Evolutionary conservation across 1,140 invertebrate species (phyloP).

Genomic region (Brachionus asplanchnoidis): DNA sequence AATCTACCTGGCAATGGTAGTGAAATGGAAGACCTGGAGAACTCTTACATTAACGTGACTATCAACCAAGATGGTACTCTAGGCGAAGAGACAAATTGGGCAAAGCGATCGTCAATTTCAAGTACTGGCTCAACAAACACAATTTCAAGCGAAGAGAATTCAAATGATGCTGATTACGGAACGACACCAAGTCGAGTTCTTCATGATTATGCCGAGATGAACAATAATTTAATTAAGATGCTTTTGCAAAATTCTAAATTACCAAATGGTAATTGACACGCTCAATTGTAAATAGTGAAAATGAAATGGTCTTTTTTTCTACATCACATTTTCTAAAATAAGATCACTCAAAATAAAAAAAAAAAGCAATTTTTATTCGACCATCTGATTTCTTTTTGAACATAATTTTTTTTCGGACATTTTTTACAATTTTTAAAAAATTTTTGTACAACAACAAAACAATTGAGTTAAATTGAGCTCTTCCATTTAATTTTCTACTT

Average conservation of each 20-base stretch:
- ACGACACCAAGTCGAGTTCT: not conserved
- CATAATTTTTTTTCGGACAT: not conserved
- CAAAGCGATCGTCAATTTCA: conserved; percentile 29
- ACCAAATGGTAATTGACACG: conserved; percentile 1
- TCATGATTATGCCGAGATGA: not conserved
- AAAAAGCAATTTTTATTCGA: not conserved
- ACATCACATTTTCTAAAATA: not conserved
- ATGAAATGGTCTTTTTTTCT: not conserved
- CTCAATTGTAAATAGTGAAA: not conserved
- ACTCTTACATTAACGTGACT: not conserved
- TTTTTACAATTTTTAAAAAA: conserved; percentile 22
- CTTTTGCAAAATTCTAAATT: not conserved
- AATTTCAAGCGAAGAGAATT: not conserved
- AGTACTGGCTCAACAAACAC: not conserved
- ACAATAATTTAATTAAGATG: conserved; percentile 6
- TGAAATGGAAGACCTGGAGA: conserved; percentile 12
- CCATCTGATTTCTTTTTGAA: not conserved
- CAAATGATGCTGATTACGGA: conserved; percentile 17
- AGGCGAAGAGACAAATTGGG: not conserved
- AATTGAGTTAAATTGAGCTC: not conserved
- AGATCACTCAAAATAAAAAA: not conserved
- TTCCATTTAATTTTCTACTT: conserved; percentile 15
- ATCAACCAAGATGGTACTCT: not conserved
- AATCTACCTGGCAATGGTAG: not conserved
- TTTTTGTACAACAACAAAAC: not conserved